Evolutionary conservation across 1,140 invertebrate genomes (phyloP).

Genomic region (Grapholita molesta): DNA sequence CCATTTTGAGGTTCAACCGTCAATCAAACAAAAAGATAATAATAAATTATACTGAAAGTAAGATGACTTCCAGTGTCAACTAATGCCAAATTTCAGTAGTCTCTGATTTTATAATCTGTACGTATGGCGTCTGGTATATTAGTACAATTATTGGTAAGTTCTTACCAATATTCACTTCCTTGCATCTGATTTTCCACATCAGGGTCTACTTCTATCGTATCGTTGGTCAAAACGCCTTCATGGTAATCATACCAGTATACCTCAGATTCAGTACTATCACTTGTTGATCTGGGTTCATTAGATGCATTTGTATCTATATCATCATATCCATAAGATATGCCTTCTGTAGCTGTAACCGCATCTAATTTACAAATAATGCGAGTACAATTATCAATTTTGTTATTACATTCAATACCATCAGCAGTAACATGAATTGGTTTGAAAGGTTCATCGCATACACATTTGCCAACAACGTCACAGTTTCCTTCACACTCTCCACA

Average conservation of each 20-base stretch:
- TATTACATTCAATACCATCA: neutral
- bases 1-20: too few relatives aligned
- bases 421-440: constrained; percentile 4
- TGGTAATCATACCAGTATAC: neutral
- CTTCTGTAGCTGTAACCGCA: neutral
- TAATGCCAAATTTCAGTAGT: too few relatives aligned
- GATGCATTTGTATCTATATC: neutral
- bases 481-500: constrained; percentile 34
- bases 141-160: too few relatives aligned
- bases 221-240: neutral
- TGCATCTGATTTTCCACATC: neutral
- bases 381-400: neutral
- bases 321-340: neutral
- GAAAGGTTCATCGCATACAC: constrained; percentile 33
- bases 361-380: neutral
- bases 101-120: too few relatives aligned
- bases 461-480: constrained; percentile 42
- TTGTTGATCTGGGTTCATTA: neutral
- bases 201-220: neutral
- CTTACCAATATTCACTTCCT: neutral
- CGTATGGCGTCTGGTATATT: too few relatives aligned
- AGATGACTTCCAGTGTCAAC: too few relatives aligned
- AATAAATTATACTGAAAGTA: too few relatives aligned
- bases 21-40: too few relatives aligned
- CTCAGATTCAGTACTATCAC: neutral